Conservation (phyloP, 2,113 vertebrate species). For the Oncorhynchus masou region DNA sequence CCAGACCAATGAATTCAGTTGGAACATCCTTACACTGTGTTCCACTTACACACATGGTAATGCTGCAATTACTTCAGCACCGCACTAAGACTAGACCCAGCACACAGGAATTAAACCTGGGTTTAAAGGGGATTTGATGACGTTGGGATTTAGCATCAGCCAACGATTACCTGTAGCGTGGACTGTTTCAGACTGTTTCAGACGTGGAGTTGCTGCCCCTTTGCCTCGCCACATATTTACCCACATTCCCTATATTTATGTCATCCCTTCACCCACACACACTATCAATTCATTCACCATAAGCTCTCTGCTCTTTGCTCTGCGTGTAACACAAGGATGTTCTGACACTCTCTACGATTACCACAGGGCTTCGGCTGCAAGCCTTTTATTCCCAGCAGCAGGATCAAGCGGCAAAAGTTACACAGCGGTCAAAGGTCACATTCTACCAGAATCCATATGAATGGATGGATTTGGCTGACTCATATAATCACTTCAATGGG, state of each 20-base stretch:
- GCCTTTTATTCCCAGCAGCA: slow-evolving; percentile 66
- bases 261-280: neutral
- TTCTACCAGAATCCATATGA: neutral
- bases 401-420: slow-evolving; percentile 60
- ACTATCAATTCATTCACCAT: neutral
- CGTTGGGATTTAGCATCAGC: slow-evolving; percentile 47
- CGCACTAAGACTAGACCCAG: slow-evolving; percentile 32
- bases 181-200: neutral
- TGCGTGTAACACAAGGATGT: slow-evolving; percentile 52
- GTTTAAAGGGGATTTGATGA: slow-evolving; percentile 59
- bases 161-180: slow-evolving; percentile 36
- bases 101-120: slow-evolving; percentile 47
- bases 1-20: neutral
- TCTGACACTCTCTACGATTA: slow-evolving; percentile 69
- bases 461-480: neutral
- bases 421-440: slow-evolving; percentile 26
- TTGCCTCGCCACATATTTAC: no score
- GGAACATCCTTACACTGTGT: slow-evolving; percentile 17
- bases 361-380: slow-evolving; percentile 61
- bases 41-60: slow-evolving; percentile 14
- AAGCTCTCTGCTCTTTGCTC: slow-evolving; percentile 1
- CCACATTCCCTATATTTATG: neutral
- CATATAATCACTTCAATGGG: neutral
- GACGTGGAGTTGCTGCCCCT: neutral
- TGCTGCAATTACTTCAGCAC: slow-evolving; percentile 34